A percentile compares a stretch with the other conserved stretches of the same genome.
phyloP scores from a whole-genome alignment of 2,113 vertebrate species.

The Nesogale talazaci region DNA sequence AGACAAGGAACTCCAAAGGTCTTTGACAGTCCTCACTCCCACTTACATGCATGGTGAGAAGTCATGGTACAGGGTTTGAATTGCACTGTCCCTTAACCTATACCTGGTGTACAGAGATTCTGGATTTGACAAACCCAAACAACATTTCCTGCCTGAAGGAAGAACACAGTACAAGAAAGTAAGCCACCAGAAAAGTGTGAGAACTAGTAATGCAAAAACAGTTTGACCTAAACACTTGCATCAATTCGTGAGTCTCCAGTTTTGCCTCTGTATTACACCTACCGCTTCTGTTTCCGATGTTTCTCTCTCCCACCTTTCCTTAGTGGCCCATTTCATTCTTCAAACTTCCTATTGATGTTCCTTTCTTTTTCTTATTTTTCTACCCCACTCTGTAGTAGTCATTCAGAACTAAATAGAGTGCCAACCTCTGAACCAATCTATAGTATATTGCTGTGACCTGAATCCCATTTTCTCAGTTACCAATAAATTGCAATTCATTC shows the following conservation, averaged over 20 bases:
- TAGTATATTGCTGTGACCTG: constrained; percentile 72
- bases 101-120: background rate
- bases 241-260: background rate
- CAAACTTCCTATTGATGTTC: background rate
- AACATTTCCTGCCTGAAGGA: background rate
- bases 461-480: constrained; percentile 75
- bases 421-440: constrained; percentile 73
- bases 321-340: background rate
- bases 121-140: background rate
- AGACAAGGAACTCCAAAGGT: background rate
- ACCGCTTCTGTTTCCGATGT: rapidly evolving
- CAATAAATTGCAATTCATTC: constrained; percentile 79
- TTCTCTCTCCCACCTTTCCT: background rate
- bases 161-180: background rate
- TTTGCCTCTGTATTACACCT: background rate
- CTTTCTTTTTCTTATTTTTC: constrained; percentile 67
- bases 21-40: background rate
- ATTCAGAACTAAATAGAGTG: constrained; percentile 74
- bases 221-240: background rate
- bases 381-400: constrained; percentile 53
- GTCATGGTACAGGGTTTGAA: background rate
- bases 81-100: background rate
- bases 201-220: background rate
- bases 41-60: background rate
- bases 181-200: background rate